Base-by-base conservation (phyloP, 1,140 invertebrate species). In the Brachionus plicatilis region DNA sequence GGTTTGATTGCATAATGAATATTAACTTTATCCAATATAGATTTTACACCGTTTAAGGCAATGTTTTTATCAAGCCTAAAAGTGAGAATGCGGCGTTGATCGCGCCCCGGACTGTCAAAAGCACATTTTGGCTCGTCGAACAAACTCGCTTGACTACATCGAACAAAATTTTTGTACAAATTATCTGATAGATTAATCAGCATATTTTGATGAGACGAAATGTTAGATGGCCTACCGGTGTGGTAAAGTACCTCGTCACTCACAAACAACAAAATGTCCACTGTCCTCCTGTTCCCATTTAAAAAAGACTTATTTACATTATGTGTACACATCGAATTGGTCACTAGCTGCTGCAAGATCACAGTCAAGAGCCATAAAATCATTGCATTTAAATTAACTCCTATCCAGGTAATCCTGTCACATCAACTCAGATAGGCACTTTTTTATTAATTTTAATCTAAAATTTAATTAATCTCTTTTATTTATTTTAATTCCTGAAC, bases 341-440 rank as follows among this genome's bases (percentile, higher is more conserved):
- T 72, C 3, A 68, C 27, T 68, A 68, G 66, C n/a, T 41, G 68
- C 41, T 72, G 68, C 14, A 20, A 41, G 41, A 41, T 43, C 33
- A 9, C 68, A 41, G 43, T 72, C 33, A 72, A 72, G 9, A 72
- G 20, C 68, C 68, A 72, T 72, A 72, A 72, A 72, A 72, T 41
- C 68, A 72, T 72, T 72, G 14, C 68, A 72, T 72, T 43, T 43
- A 72, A 43, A 43, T 72, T 45, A 33, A n/a, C 27, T 33, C 27
- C 27, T 68, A 68, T 68, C 33, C 66, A 41, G 12, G 27, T 68
- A 12, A n/a, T 68, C 24, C 27, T 68, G 41, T 33, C 6, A 41
- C 66, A 68, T 68, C 66, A 68, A 68, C 27, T 68, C 17, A 60
- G 53, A 60, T 60, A 60, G 53, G 53, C 17, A 60, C 17, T 24